Base-by-base conservation (phyloP, 2,888 invertebrate genomes). In the Eupithecia abbreviata region DNA sequence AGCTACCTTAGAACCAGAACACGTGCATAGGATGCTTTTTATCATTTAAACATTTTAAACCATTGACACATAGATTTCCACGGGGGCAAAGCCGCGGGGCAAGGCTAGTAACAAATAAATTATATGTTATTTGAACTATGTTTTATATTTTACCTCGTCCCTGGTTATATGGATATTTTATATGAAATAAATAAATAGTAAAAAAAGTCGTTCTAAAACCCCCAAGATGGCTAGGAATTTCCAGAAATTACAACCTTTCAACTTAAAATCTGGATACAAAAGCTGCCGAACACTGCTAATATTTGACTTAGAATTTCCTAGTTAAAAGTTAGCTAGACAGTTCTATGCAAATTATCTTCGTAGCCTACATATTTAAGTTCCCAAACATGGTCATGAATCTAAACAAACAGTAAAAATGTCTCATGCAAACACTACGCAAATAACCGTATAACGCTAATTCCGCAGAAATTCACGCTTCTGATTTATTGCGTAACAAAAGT, bases 401-500 rank as follows among this genome's bases (percentile, higher is more conserved):
- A 65, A 73, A 51, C 15, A 70, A 51, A 41, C 73, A 66, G 67
- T 73, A 66, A 43, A 68, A 74, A 55, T 66, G 66, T 66, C 42
- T 66, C 66, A 15, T 66, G 66, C 66, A 15, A 66, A 66, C 72
- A 30, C 41, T 49, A 65, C 47, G 65, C 72, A 66, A 73, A 73
- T 58, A 72, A 75, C 74, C 58, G 72, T 71, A 73, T n/a, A 43
- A 12, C 51, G 72, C 13, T 72, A 62, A 71, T 69, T 43, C 70
- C 47, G 58, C 43, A 76, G 18, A 76, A 69, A 77, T 75, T 70
- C 73, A 76, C 74, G 71, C 62, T 73, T 67, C 4, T 72, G 43
- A 75, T 73, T 75, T 76, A 80, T 78, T 58, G 71, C 69, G 74
- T 74, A 76, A 80, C 72, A 68, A 45, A 68, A 68, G 9, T 68